Evolutionary conservation across 2,888 invertebrate genomes (phyloP), one percentile per base, ranked within the genome.

Genomic region (Chelonus formosanus): DNA sequence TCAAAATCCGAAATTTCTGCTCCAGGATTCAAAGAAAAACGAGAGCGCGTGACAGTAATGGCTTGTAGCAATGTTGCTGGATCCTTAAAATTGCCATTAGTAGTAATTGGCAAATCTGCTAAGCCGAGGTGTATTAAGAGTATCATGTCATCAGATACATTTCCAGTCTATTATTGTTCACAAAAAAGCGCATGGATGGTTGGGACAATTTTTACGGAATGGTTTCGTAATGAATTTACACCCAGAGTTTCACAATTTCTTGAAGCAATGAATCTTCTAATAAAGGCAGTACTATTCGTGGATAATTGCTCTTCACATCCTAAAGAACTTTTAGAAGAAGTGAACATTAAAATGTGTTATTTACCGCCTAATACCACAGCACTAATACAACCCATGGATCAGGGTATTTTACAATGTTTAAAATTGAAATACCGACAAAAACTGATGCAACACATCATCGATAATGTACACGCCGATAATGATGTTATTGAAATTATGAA

Each of bases 161-260:
- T n/a, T n/a, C n/a, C n/a, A n/a, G n/a, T n/a, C n/a, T n/a, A n/a
- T n/a, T n/a, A n/a, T n/a, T n/a, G n/a, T n/a, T n/a, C n/a, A n/a
- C 66, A 71, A 63, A 70, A 63, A 63, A 71, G 67, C 66, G 69
- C 70, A 35, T 73, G 70, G 69, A 72, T 72, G 71, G 63, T 47
- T 36, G 44, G 52, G 4, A 44, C 10, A 35, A 59, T 67, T n/a
- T 70, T 70, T 36, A 7, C 55, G 43, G 57, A 60, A 64, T 71
- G 69, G 68, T 71, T 70, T 65, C 63, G 52, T 48, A 54, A 62
- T 7, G 10, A 70, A 65, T 67, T 67, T 32, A 63, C 68, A 44
- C 63, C 56, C 3, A 6, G 5, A 8, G 43, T 56, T 35, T 5
- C 56, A 3, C 5, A 40, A 3, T 56, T 56, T 56, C 35, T 56